phyloP scores from a whole-genome alignment of 2,113 vertebrate species.

The Centropus unirufus region DNA sequence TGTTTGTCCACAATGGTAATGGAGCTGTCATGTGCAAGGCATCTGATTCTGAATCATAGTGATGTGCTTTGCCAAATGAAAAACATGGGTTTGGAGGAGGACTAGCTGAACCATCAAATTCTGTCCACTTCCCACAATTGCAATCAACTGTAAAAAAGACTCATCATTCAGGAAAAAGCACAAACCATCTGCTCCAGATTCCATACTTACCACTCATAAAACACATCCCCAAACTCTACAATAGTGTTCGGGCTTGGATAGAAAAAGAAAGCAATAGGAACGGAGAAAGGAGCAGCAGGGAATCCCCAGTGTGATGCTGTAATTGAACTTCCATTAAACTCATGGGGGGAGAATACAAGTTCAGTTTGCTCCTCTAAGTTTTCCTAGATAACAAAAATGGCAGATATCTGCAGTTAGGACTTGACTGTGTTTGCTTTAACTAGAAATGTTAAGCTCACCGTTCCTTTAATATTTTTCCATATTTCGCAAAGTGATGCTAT shows the following conservation, averaged over 20 bases:
- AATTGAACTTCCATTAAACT: not conserved
- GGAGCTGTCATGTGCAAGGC: not conserved
- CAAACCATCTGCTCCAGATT: not conserved
- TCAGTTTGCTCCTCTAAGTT: not conserved
- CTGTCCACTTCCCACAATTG: not conserved
- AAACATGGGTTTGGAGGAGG: not conserved
- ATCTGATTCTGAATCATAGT: constrained; percentile 39
- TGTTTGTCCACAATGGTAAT: not conserved
- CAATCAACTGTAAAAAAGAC: not conserved
- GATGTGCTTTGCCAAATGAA: not conserved
- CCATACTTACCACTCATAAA: not conserved
- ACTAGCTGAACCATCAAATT: not conserved
- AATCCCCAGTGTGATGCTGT: accelerated
- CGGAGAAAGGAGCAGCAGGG: not conserved
- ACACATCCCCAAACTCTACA: not conserved
- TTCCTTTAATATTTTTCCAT: not conserved
- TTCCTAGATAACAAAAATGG: not conserved
- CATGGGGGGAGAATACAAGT: not conserved
- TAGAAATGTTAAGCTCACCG: not conserved
- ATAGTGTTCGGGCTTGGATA: not conserved
- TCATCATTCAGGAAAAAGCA: not conserved
- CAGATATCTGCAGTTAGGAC: not conserved
- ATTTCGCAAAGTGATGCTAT: not conserved
- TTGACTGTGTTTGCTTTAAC: not conserved
- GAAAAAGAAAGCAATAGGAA: not conserved